These are phyloP conservation scores for Ditylenchus dipsaci DNA, from an alignment of 1,140 invertebrate genomes.

Conservation along the genomic window DNA sequence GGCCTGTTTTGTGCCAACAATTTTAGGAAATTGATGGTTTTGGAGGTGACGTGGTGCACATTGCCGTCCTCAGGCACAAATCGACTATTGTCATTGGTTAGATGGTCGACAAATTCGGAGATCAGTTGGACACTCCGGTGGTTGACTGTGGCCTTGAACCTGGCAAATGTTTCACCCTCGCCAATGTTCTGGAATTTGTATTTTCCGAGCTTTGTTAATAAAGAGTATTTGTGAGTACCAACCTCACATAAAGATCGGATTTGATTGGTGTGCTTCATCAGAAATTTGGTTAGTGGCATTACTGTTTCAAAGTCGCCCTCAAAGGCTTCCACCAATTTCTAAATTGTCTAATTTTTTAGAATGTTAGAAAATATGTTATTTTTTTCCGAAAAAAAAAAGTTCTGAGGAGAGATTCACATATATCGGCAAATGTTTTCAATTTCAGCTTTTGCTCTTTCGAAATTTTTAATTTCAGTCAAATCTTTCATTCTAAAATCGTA, in stretches of 20 bases:
- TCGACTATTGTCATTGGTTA: conserved; percentile 41
- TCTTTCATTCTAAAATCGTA: too few relatives aligned
- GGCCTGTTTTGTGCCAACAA: conserved; percentile 31
- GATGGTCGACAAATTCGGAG: conserved; percentile 30
- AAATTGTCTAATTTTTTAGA: conserved; percentile 4
- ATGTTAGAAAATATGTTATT: too few relatives aligned
- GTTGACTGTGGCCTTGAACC: conserved; percentile 19
- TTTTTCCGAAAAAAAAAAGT: too few relatives aligned
- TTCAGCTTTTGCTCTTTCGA: too few relatives aligned
- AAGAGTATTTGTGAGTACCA: not conserved
- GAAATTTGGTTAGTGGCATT: conserved; percentile 32
- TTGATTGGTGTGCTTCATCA: conserved; percentile 35
- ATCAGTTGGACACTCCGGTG: conserved; percentile 30
- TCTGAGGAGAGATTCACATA: too few relatives aligned
- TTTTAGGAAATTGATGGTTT: conserved; percentile 41
- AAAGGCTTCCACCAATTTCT: conserved; percentile 37
- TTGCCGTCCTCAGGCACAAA: conserved; percentile 44
- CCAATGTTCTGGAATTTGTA: conserved; percentile 33
- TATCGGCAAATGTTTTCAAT: too few relatives aligned
- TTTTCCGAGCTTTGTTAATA: not conserved
- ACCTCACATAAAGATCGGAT: conserved; percentile 35
- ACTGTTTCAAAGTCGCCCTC: conserved; percentile 38
- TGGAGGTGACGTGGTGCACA: conserved; percentile 25
- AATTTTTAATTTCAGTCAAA: too few relatives aligned
- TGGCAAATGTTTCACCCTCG: conserved; percentile 18